Conservation (phyloP, 2,888 invertebrate genomes). For the Biston stratarius region DNA sequence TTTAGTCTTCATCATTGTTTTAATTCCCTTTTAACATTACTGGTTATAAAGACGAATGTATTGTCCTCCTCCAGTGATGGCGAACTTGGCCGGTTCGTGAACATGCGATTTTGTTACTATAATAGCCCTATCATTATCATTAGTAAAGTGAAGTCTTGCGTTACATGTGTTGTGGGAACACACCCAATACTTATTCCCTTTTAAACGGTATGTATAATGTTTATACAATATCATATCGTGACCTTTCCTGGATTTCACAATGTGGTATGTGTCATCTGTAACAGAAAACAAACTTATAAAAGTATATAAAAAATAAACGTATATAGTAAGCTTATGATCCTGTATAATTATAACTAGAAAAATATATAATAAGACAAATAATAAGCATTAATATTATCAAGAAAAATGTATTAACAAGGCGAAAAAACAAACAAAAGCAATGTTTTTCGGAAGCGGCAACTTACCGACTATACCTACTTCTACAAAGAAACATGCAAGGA, state of each 20-base stretch:
- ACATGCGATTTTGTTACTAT: neutral
- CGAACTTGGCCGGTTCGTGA: neutral
- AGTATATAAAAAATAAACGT: neutral
- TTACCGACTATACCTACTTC: no score
- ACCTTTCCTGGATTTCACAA: neutral
- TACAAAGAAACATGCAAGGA: no score
- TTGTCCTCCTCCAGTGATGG: neutral
- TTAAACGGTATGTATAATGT: neutral
- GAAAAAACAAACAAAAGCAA: no score
- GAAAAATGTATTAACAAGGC: no score
- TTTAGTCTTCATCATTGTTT: no score
- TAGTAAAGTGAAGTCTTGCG: neutral
- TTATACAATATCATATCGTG: constrained; percentile 1
- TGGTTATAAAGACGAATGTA: neutral
- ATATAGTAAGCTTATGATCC: no score
- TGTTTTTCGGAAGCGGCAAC: no score
- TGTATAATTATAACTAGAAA: no score
- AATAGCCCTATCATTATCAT: neutral
- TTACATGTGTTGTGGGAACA: neutral
- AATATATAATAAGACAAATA: no score
- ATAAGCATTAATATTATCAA: no score
- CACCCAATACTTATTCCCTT: neutral
- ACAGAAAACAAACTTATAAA: neutral
- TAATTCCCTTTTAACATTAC: no score
- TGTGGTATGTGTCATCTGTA: neutral